Percentiles rank a stretch among this genome's conserved stretches.
Conservation (phyloP, 2,797 vertebrate genomes). For the Enteromius paludinosus region DNA sequence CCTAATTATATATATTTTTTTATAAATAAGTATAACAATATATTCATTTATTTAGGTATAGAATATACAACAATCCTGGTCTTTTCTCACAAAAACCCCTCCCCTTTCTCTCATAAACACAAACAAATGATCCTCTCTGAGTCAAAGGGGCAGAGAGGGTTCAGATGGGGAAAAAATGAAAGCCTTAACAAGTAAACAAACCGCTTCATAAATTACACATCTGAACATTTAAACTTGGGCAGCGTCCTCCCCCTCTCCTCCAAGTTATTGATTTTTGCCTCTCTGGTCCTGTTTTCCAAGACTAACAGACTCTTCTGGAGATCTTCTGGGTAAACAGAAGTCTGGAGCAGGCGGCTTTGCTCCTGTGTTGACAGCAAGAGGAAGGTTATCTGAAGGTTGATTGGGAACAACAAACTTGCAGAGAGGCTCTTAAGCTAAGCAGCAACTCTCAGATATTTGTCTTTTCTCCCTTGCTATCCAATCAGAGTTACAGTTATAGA, state of each 20-base stretch:
- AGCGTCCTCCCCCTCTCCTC: conserved; percentile 57
- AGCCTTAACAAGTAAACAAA: conserved; percentile 23
- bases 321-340: conserved; percentile 78
- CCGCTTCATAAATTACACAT: conserved; percentile 39
- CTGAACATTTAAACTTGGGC: conserved; percentile 33
- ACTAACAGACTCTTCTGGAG: conserved; percentile 73
- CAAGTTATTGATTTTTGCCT: conserved; percentile 75
- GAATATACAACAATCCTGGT: background rate
- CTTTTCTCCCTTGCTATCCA: conserved; percentile 45
- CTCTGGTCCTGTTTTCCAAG: conserved; percentile 72
- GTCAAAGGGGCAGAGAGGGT: background rate
- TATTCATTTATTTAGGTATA: background rate
- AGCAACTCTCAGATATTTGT: conserved; percentile 57
- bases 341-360: conserved; percentile 18
- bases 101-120: background rate
- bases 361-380: conserved; percentile 49
- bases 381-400: conserved; percentile 82
- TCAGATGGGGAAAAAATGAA: conserved; percentile 32
- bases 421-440: conserved; percentile 64
- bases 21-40: background rate
- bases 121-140: background rate
- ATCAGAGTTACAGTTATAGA: conserved; percentile 7
- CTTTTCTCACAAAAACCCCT: background rate
- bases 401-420: conserved; percentile 74
- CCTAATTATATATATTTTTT: background rate